Evolutionary conservation across 2,888 invertebrate genomes (phyloP), one percentile per base, ranked within the genome.

Genomic region (Drosophila gaucha): DNA sequence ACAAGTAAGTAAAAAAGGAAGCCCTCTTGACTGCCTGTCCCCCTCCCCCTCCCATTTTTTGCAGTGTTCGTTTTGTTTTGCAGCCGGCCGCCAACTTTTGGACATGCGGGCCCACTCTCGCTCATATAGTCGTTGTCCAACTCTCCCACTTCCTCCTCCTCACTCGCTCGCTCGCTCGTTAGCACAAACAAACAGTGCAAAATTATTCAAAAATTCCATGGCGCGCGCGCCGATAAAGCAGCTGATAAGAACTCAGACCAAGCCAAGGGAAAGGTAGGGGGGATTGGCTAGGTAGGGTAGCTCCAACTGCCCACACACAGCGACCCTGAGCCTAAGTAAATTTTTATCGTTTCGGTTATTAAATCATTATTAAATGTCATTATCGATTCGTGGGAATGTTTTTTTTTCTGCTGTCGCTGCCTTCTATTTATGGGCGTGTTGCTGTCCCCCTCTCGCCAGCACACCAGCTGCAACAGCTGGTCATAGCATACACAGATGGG

Each of bases 371-470:
- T 71, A 74, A 85, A 87, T 87, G 67, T 72, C 77, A 82, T 74
- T 87, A 84, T 86, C 83, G 88, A 82, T 82, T 84, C 70, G 88
- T 84, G 83, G 76, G 88, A 83, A 87, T 85, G 74, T 16, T 26
- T 8, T 31, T 16, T 10, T 28, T 28, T 10, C 28, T 44, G 43
- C 16, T 43, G 43, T 43, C 14, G 16, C 6, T 24, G 43, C 24
- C 47, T 22, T 41, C 18, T 36, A 41, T 35, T 60, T 50, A 59
- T 70, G 49, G 49, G 36, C 20, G 9, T 2, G 20, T 24, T 33
- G 28, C 41, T 33, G 41, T 39, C 26, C n/a, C 39, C 24, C 41
- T 20, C 41, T 22, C n/a, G 4, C 30, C 39, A 38, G 33, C 58
- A 18, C 30, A 24, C 22, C 63, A 22, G n/a, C 28, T 28, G 52